A percentile compares a stretch with the other conserved stretches of the same genome.
These are phyloP conservation scores for Tenualosa ilisha DNA, from an alignment of 2,797 vertebrate species.

Conservation along the genomic window DNA sequence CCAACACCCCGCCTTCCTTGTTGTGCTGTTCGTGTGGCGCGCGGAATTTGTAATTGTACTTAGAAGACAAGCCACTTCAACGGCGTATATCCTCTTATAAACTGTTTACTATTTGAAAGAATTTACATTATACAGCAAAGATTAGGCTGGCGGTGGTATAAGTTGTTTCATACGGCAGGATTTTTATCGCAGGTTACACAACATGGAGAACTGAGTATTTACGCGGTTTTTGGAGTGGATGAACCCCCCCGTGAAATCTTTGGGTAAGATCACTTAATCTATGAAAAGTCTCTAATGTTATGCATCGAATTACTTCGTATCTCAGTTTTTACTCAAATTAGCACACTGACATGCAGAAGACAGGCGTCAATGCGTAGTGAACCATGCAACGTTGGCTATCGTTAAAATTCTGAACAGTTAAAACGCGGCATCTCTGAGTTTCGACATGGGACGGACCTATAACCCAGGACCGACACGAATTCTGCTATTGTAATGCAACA, in stretches of 20 bases:
- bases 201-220: slow-evolving; percentile 74
- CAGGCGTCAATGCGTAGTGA: not conserved
- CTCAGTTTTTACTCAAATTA: not conserved
- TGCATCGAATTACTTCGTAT: not conserved
- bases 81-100: not conserved
- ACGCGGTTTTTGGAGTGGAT: slow-evolving; percentile 68
- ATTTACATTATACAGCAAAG: not conserved
- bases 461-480: too few relatives aligned
- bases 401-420: not conserved
- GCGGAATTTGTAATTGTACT: not conserved
- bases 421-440: not conserved
- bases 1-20: slow-evolving; percentile 7
- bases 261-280: slow-evolving; percentile 57
- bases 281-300: not conserved
- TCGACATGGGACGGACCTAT: too few relatives aligned
- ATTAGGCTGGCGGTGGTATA: not conserved
- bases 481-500: too few relatives aligned
- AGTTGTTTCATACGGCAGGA: not conserved
- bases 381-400: not conserved
- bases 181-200: not conserved
- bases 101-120: not conserved
- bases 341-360: not conserved
- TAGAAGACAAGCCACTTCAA: not conserved
- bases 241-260: slow-evolving; percentile 67
- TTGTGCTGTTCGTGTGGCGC: not conserved